Evolutionary conservation across 2,797 vertebrate genomes (phyloP).

Genomic region (Falco cherrug): DNA sequence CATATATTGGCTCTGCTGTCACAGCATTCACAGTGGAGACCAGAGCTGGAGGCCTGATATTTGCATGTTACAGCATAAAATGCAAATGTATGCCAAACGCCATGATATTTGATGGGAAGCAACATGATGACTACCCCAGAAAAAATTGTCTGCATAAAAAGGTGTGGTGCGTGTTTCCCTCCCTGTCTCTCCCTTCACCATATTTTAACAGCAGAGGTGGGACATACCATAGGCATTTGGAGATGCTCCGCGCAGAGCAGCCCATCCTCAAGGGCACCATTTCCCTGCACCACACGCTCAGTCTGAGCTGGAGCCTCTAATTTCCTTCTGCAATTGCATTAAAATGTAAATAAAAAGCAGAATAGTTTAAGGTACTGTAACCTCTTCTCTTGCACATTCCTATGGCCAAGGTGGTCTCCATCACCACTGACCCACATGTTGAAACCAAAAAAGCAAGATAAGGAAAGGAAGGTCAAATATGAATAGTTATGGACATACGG

Average conservation of each 20-base stretch:
- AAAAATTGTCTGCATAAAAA: neutral
- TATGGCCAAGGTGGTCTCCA: neutral
- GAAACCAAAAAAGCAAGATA: neutral
- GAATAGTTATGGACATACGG: neutral
- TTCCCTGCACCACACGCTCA: neutral
- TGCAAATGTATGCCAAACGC: neutral
- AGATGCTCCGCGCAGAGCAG: neutral
- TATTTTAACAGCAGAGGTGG: neutral
- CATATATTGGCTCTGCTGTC: neutral
- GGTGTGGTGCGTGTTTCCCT: neutral
- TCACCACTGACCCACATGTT: neutral
- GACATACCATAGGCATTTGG: accelerated
- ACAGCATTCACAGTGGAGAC: neutral
- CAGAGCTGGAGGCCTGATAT: neutral
- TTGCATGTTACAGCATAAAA: neutral
- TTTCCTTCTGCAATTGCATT: neutral
- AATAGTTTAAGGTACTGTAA: neutral
- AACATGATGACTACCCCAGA: neutral
- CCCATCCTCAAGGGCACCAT: neutral
- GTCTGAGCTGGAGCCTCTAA: neutral
- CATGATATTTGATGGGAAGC: neutral
- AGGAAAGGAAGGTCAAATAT: neutral
- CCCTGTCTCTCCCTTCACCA: neutral
- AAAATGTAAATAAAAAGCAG: neutral
- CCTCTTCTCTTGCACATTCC: neutral